Conservation (phyloP, 2,888 invertebrate genomes). For the Siphonodentalium dalli region DNA sequence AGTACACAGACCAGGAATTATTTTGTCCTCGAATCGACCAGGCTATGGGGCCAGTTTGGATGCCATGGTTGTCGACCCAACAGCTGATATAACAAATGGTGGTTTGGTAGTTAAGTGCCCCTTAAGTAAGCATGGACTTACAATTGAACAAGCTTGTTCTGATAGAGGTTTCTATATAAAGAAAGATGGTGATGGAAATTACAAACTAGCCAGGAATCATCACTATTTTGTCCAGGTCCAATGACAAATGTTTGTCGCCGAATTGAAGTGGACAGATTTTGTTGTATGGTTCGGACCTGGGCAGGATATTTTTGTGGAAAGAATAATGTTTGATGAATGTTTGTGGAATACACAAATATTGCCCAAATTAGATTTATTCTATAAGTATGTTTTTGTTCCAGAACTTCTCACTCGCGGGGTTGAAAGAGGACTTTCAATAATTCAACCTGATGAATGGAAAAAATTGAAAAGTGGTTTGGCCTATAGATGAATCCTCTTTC, state of each 20-base stretch:
- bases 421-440: not conserved
- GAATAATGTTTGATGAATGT: not conserved
- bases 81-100: too few species aligned
- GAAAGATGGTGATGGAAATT: not conserved
- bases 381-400: constrained; percentile 5
- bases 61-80: not conserved
- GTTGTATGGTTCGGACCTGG: not conserved
- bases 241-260: not conserved
- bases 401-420: constrained; percentile 6
- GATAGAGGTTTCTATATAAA: not conserved
- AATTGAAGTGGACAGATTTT: not conserved
- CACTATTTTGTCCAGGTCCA: not conserved
- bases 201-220: not conserved
- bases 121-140: not conserved
- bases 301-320: not conserved
- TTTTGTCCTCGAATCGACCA: not conserved
- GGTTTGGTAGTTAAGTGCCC: too few species aligned
- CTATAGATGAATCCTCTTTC: too few species aligned
- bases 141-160: not conserved
- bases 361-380: constrained; percentile 1
- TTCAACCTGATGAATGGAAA: not conserved
- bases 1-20: not conserved
- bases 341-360: not conserved
- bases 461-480: not conserved
- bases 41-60: constrained; percentile 7